phyloP scores from a whole-genome alignment of 2,888 invertebrate species.

The Teleiodes luculella region DNA sequence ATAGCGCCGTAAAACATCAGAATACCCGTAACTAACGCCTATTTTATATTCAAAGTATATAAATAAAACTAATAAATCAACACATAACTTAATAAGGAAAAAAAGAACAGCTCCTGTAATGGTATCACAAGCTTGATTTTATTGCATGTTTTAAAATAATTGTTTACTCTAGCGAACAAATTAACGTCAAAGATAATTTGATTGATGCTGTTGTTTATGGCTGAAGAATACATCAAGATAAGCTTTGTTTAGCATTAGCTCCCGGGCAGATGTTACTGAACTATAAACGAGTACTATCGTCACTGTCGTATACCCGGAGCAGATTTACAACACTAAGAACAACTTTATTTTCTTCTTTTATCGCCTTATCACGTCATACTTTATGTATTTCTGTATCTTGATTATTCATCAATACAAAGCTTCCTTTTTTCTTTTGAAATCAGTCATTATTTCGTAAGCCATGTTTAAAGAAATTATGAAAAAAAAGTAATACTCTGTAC shows the following conservation, averaged over 20 bases:
- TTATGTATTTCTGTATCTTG: background rate
- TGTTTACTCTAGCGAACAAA: conserved; percentile 25
- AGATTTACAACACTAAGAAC: too few species aligned
- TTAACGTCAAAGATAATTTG: conserved; percentile 26
- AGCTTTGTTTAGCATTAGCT: conserved; percentile 1
- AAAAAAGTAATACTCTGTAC: background rate
- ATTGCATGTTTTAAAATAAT: conserved; percentile 15
- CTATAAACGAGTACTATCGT: conserved; percentile 6
- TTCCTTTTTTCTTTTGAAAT: background rate
- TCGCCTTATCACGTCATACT: background rate
- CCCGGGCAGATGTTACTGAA: conserved; percentile 5
- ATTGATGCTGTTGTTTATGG: conserved; percentile 26
- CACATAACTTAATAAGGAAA: background rate
- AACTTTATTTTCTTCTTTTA: background rate
- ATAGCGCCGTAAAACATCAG: too few species aligned
- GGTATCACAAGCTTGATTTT: background rate
- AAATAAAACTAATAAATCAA: background rate
- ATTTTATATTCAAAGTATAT: too few species aligned
- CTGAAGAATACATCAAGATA: conserved; percentile 22
- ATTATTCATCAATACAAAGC: background rate
- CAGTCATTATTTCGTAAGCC: background rate
- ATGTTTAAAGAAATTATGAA: background rate
- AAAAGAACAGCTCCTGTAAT: background rate
- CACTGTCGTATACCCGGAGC: too few species aligned
- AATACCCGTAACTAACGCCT: too few species aligned